phyloP scores from a whole-genome alignment of 2,113 vertebrate species.

The Vidua chalybeata region DNA sequence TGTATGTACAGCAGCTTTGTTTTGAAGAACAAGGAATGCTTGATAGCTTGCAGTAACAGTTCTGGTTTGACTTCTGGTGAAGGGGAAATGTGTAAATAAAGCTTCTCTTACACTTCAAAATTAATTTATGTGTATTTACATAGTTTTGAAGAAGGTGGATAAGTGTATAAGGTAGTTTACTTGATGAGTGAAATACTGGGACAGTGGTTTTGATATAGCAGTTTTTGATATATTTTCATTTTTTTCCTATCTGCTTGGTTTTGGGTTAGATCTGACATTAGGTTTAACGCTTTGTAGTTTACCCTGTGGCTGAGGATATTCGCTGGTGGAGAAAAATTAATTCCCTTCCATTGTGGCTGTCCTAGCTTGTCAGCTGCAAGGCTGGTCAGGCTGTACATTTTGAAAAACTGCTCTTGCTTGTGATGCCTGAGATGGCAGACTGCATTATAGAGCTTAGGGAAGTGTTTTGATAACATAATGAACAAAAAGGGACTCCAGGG shows the following conservation, averaged over 20 bases:
- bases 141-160: background rate
- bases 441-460: background rate
- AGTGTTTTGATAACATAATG: background rate
- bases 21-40: background rate
- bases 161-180: background rate
- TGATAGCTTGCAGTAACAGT: background rate
- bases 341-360: background rate
- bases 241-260: background rate
- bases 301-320: background rate
- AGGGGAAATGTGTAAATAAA: background rate
- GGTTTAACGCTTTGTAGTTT: background rate
- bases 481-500: background rate
- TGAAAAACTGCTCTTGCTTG: background rate
- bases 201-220: background rate
- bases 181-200: background rate
- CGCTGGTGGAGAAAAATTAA: background rate
- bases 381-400: background rate
- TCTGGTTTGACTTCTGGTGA: background rate
- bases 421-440: background rate
- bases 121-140: background rate
- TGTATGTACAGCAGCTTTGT: constrained; percentile 8
- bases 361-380: background rate
- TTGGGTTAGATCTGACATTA: background rate
- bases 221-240: background rate
- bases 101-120: background rate